Base-by-base conservation (phyloP, 2,113 vertebrate genomes). In the Ivindomyrus marchei region DNA sequence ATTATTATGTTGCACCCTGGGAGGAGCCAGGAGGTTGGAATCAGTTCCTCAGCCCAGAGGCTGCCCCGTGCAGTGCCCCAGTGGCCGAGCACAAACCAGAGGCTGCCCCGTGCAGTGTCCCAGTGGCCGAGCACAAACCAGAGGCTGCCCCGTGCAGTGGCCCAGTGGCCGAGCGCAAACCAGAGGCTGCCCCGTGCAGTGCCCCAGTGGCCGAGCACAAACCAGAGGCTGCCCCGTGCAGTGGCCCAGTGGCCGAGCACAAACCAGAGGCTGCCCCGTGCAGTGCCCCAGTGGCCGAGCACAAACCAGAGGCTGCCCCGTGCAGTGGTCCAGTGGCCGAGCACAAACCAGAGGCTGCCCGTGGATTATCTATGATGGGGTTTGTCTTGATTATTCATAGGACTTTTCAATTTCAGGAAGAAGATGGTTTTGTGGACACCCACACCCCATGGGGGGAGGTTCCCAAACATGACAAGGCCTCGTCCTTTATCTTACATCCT, bases 381-480 rank as follows among this genome's bases (percentile, higher is more conserved):
- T 6, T 77, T 77, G 70, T 77, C 42, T 10, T 85, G 19, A 83
- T 90, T 52, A 80, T 52, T 17, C 90, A 85, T 21, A 83, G 66
- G 77, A 19, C 66, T 24, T 62, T 31, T 24, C 89, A 47, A 46
- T 85, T 94, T 91, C 92, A 94, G 94, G 95, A 96, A 96, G 93
- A 93, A 53, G 91, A 88, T 91, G 88, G 90, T 92, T 94, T 93
- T 93, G 90, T 92, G 89, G 94, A 92, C 90, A 95, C 92, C 66
- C 91, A 91, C 91, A 89, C 90, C 83, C 74, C 50, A 87, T 74
- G 87, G 66, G 85, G 88, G 85, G 74, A 66, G 88, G 70, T 91
- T 27, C 85, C 92, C 39, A 19, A 46, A 11, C 92, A 92, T 90
- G 94, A 47, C 39, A 11, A 47, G 95, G 94, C 94, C 96, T 97